Evolutionary conservation across 1,140 invertebrate genomes (phyloP).

Genomic region (Dysdera silvatica): DNA sequence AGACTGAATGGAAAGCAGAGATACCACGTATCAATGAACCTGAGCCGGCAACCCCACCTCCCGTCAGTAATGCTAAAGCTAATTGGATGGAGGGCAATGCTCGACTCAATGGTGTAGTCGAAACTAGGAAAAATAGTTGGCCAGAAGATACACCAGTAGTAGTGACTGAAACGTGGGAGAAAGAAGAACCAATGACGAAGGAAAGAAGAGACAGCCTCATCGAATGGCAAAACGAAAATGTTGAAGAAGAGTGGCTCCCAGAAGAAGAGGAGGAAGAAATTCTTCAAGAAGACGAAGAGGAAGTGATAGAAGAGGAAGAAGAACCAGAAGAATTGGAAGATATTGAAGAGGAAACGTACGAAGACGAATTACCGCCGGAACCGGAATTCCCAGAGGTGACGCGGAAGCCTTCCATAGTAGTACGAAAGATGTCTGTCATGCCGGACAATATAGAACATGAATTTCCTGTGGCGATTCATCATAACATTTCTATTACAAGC

Average conservation of each 20-base stretch:
- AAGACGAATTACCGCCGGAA: too few species aligned
- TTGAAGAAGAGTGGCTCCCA: background rate
- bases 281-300: background rate
- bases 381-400: slow-evolving; percentile 9
- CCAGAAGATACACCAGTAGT: slow-evolving; percentile 22
- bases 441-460: too few species aligned
- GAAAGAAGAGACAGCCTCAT: slow-evolving; percentile 7
- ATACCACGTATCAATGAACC: slow-evolving; percentile 7
- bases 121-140: slow-evolving; percentile 16
- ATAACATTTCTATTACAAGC: too few species aligned
- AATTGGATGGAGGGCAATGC: slow-evolving; percentile 12
- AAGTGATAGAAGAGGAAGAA: background rate
- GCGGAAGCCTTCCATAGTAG: background rate
- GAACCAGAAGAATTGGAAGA: background rate
- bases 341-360: background rate
- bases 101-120: too few species aligned
- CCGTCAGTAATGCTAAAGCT: slow-evolving; percentile 10
- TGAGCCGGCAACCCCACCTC: background rate
- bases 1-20: slow-evolving; percentile 1
- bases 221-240: slow-evolving; percentile 20
- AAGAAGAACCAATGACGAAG: slow-evolving; percentile 14
- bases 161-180: slow-evolving; percentile 3
- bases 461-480: too few species aligned
- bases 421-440: too few species aligned
- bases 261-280: slow-evolving; percentile 7